Conservation (phyloP, 2,797 vertebrate genomes). For the Phataginus tetradactyla region DNA sequence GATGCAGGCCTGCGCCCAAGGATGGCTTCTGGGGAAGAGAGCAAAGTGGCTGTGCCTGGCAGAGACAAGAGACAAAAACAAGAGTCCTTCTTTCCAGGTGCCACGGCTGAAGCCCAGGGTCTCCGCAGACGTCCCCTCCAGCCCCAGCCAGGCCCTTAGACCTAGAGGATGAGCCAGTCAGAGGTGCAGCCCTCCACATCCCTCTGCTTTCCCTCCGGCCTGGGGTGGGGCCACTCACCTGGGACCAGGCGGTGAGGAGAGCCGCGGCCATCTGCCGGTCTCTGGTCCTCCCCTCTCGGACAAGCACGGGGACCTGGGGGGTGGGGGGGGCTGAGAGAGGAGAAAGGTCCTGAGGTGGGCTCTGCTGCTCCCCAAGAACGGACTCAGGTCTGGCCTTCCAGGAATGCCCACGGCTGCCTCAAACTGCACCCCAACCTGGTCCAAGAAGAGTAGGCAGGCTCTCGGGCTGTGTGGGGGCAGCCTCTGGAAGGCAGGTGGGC, state of each 20-base stretch:
- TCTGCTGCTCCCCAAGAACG: background rate
- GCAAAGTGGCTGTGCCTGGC: background rate
- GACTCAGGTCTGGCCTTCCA: background rate
- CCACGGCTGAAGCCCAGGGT: background rate
- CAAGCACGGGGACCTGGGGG: constrained; percentile 17
- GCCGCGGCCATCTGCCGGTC: constrained; percentile 71
- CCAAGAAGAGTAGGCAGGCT: background rate
- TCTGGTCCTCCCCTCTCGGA: constrained; percentile 54
- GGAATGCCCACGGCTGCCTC: background rate
- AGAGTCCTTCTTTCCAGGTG: background rate
- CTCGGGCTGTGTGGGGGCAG: background rate
- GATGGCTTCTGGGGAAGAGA: background rate
- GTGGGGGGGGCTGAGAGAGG: constrained; percentile 51
- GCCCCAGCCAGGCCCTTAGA: background rate
- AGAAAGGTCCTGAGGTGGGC: constrained; percentile 47
- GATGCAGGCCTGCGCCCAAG: background rate
- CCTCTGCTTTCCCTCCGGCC: background rate
- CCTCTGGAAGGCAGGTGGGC: background rate
- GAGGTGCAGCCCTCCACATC: background rate
- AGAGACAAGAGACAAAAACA: background rate
- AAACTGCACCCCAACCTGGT: background rate
- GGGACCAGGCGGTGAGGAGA: constrained; percentile 77
- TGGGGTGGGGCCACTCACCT: constrained; percentile 55
- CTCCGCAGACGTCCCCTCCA: background rate
- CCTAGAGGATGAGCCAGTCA: fast-evolving